Conservation (phyloP, 2,113 vertebrate genomes). For the Phaethon lepturus region DNA sequence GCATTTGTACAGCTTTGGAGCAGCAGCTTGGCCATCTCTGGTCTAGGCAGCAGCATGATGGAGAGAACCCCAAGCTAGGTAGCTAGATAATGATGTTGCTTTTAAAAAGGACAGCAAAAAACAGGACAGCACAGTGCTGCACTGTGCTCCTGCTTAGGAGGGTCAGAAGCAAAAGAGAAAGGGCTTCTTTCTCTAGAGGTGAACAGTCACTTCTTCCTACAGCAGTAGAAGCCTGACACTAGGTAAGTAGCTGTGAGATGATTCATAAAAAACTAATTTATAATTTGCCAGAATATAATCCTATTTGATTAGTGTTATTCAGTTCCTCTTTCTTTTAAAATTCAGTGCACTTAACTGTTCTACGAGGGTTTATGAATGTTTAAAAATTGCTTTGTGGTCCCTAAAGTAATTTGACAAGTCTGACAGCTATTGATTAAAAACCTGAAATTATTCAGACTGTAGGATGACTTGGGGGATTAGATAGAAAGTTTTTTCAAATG, state of each 20-base stretch:
- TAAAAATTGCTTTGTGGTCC: constrained; percentile 84
- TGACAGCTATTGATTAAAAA: constrained; percentile 87
- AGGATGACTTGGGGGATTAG: constrained; percentile 78
- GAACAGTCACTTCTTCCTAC: not conserved
- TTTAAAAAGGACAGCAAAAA: not conserved
- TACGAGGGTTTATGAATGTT: constrained; percentile 82
- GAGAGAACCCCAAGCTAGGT: not conserved
- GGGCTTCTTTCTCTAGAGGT: not conserved
- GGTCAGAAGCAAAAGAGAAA: not conserved
- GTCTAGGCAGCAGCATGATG: not conserved
- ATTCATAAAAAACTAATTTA: constrained; percentile 72
- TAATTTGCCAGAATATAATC: constrained; percentile 68
- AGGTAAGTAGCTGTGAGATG: constrained; percentile 44
- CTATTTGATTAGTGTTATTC: constrained; percentile 67
- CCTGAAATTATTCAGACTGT: constrained; percentile 81
- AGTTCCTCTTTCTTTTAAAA: constrained; percentile 72
- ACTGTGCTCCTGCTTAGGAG: not conserved
- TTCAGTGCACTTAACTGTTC: constrained; percentile 76
- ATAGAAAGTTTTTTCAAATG: constrained; percentile 75
- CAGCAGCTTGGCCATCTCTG: not conserved
- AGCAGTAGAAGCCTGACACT: not conserved
- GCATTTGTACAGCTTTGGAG: not conserved
- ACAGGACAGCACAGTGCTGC: fast-evolving
- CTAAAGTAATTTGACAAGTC: constrained; percentile 85
- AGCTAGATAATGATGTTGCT: not conserved